Evolutionary conservation across 2,888 invertebrate genomes (phyloP), one percentile per base, ranked within the genome.

Genomic region (Nemapogon koenigi): DNA sequence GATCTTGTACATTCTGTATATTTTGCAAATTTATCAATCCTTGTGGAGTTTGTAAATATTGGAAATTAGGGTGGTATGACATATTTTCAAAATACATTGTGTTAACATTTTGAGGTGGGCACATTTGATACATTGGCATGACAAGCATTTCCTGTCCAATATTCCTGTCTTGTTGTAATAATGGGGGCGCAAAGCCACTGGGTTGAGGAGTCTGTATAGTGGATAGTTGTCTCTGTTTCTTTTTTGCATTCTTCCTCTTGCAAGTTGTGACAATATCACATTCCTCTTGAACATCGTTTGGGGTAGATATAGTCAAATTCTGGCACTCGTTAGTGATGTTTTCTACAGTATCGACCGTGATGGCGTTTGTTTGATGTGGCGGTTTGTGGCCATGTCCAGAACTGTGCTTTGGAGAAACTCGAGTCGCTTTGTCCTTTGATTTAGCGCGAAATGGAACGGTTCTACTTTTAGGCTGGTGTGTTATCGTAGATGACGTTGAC

Each of bases 11-110:
- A n/a, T n/a, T n/a, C n/a, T n/a, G n/a, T n/a, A n/a, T n/a, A n/a
- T n/a, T n/a, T n/a, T n/a, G n/a, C n/a, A n/a, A n/a, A n/a, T n/a
- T n/a, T n/a, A n/a, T n/a, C n/a, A n/a, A n/a, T n/a, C n/a, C n/a
- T n/a, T n/a, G n/a, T n/a, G n/a, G n/a, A 18, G 4, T 19, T 35
- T 35, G 35, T 35, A 19, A 7, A 25, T 60, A 50, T 44, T 65
- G 64, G 53, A 56, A 71, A 39, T 71, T 68, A 39, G 72, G 72
- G 46, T 72, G 70, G 44, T 71, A 53, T 14, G 57, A 51, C 11
- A 71, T 46, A 46, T 73, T 75, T 55, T 72, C 70, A 37, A 72
- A 49, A 49, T 73, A 71, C 28, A 64, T 64, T 3, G 70, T 52
- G 50, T 54, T 66, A n/a, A 57, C 50, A 42, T 47, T 53, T 22